These are phyloP conservation scores for Calephelis perditalis DNA, from an alignment of 2,888 invertebrate genomes.

Conservation along the genomic window DNA sequence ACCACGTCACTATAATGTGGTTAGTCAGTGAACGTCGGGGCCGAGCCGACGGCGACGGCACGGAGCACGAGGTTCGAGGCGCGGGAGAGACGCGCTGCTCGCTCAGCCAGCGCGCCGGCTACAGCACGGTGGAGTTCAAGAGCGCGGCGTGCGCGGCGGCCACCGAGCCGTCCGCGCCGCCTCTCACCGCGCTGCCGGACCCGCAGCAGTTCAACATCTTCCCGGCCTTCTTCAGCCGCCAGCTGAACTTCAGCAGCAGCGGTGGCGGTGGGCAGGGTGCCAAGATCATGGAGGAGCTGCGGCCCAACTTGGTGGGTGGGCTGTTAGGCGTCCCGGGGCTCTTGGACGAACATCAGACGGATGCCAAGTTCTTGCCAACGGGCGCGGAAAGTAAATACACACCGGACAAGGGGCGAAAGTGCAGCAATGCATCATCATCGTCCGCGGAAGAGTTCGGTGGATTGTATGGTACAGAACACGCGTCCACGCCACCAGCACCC, in stretches of 20 bases:
- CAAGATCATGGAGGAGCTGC: slow-evolving; percentile 91
- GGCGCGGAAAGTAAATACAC: slow-evolving; percentile 77
- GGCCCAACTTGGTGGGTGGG: slow-evolving; percentile 89
- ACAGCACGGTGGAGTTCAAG: slow-evolving; percentile 92
- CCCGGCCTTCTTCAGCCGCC: slow-evolving; percentile 93
- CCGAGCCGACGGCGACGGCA: slow-evolving; percentile 75
- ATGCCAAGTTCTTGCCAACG: slow-evolving; percentile 75
- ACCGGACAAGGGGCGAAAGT: slow-evolving; percentile 81
- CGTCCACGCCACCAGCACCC: slow-evolving; percentile 83
- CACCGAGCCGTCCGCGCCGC: slow-evolving; percentile 71
- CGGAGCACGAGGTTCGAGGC: slow-evolving; percentile 60
- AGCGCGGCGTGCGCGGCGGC: slow-evolving; percentile 83
- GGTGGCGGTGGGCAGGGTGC: slow-evolving; percentile 83
- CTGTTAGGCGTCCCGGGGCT: slow-evolving; percentile 87
- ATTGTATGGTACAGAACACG: slow-evolving; percentile 86
- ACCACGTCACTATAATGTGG: slow-evolving; percentile 79
- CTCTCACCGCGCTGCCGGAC: slow-evolving; percentile 79
- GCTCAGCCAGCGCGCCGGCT: slow-evolving; percentile 71
- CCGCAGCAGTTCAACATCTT: slow-evolving; percentile 94
- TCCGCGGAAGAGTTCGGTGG: slow-evolving; percentile 94
- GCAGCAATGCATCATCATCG: slow-evolving; percentile 86
- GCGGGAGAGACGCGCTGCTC: slow-evolving; percentile 68
- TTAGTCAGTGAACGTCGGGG: slow-evolving; percentile 81
- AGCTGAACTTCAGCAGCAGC: slow-evolving; percentile 87
- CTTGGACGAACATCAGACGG: slow-evolving; percentile 85